Evolutionary conservation across 2,113 vertebrate species (phyloP).

Genomic region (Charadrius vociferus): DNA sequence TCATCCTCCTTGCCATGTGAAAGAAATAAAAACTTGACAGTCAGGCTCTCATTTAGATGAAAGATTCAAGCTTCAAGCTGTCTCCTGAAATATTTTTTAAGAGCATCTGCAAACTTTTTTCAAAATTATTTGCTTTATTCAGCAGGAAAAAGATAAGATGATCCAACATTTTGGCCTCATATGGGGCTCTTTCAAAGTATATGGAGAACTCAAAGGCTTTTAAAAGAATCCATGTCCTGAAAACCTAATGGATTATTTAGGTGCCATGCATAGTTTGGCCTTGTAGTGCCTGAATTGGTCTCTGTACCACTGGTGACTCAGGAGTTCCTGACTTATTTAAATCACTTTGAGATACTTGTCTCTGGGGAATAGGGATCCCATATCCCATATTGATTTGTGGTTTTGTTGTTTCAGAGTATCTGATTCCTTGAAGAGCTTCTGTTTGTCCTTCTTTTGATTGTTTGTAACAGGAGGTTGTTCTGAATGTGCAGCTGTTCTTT

Average conservation of each 20-base stretch:
- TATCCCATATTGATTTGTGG: background rate
- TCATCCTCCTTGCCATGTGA: background rate
- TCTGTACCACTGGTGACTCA: background rate
- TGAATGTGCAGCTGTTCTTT: background rate
- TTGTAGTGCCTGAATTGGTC: background rate
- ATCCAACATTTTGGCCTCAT: constrained; percentile 22
- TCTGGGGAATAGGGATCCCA: background rate
- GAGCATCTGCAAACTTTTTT: constrained; percentile 55
- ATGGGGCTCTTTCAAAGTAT: background rate
- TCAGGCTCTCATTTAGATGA: constrained; percentile 4
- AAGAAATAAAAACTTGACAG: background rate
- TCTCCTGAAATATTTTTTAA: constrained; percentile 28
- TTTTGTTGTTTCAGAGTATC: background rate
- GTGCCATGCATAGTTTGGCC: background rate
- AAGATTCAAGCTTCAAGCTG: background rate
- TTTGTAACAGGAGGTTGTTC: background rate
- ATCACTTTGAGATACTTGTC: background rate
- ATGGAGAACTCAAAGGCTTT: constrained; percentile 20
- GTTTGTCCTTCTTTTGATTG: background rate
- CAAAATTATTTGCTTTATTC: constrained; percentile 62
- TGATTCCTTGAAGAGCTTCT: background rate
- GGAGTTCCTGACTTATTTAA: background rate
- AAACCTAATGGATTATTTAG: constrained; percentile 29
- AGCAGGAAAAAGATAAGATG: constrained; percentile 33
- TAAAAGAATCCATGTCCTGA: background rate